Percentiles rank a stretch among this genome's conserved stretches.
Conservation (phyloP, 2,797 vertebrate species). For the Enteromius argenteus region DNA sequence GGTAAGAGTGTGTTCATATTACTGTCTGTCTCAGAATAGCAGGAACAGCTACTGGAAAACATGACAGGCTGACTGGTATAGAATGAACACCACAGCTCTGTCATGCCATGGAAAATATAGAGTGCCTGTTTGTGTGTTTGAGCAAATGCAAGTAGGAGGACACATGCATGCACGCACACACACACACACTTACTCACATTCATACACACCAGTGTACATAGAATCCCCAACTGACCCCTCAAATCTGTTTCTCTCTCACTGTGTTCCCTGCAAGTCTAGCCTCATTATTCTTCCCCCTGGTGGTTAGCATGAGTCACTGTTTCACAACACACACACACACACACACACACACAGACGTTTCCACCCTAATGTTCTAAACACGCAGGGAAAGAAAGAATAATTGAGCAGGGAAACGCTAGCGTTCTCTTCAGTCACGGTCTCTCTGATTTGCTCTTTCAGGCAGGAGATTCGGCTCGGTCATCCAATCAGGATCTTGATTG, state of each 20-base stretch:
- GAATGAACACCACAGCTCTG: neutral
- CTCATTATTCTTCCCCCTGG: constrained; percentile 49
- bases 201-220: neutral
- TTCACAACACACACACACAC: constrained; percentile 42
- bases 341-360: constrained; percentile 41
- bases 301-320: constrained; percentile 41
- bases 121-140: constrained; percentile 8
- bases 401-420: neutral
- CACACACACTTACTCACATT: neutral
- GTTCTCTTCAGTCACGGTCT: neutral
- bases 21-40: constrained; percentile 27
- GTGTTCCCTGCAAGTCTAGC: constrained; percentile 24
- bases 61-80: constrained; percentile 11
- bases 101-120: constrained; percentile 32
- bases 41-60: constrained; percentile 12
- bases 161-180: neutral
- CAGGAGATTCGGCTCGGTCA: neutral
- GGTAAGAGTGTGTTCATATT: neutral
- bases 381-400: constrained; percentile 13
- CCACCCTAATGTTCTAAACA: constrained; percentile 35
- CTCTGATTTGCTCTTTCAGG: constrained; percentile 19
- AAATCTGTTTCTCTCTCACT: constrained; percentile 34
- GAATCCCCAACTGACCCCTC: constrained; percentile 41
- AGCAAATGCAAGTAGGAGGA: neutral
- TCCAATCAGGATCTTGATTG: constrained; percentile 22